Evolutionary conservation across 2,113 vertebrate species (phyloP).

Genomic region (Synodontis membranacea): DNA sequence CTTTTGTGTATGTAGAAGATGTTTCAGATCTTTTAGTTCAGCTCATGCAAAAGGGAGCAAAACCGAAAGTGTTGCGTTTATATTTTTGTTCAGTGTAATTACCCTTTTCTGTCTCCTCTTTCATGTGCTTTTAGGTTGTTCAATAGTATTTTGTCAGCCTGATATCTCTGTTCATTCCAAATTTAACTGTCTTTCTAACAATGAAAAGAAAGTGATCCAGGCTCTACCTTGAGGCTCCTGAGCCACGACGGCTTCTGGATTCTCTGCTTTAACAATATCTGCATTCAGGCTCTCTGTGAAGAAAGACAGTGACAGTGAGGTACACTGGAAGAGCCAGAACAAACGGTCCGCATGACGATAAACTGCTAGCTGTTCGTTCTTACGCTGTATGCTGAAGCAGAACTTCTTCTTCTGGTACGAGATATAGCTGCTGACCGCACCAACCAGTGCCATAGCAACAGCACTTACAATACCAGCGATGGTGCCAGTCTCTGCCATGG

Average conservation of each 20-base stretch:
- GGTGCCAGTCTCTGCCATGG: conserved; percentile 79
- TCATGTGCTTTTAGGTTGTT: too few species aligned
- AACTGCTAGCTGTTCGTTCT: conserved; percentile 44
- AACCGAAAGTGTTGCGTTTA: too few species aligned
- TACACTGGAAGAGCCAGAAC: background rate
- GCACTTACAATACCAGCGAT: conserved; percentile 88
- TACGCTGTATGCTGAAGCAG: conserved; percentile 94
- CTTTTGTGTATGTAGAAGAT: too few species aligned
- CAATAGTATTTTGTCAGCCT: too few species aligned
- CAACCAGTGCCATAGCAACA: conserved; percentile 85
- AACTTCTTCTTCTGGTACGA: conserved; percentile 98
- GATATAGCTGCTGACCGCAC: conserved; percentile 89
- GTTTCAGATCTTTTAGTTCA: too few species aligned
- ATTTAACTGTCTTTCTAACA: background rate
- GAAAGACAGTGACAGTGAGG: conserved; percentile 6
- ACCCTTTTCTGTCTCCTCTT: too few species aligned
- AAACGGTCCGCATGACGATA: background rate
- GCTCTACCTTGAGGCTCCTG: conserved; percentile 88
- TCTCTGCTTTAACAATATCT: conserved; percentile 86
- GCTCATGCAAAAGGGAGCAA: too few species aligned
- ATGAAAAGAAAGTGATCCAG: background rate
- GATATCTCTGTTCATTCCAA: too few species aligned
- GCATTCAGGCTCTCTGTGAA: conserved; percentile 86
- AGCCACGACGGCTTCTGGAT: conserved; percentile 83
- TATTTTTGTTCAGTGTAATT: too few species aligned